Evolutionary conservation across 2,888 invertebrate species (phyloP).

Genomic region (Orthosia cruda): DNA sequence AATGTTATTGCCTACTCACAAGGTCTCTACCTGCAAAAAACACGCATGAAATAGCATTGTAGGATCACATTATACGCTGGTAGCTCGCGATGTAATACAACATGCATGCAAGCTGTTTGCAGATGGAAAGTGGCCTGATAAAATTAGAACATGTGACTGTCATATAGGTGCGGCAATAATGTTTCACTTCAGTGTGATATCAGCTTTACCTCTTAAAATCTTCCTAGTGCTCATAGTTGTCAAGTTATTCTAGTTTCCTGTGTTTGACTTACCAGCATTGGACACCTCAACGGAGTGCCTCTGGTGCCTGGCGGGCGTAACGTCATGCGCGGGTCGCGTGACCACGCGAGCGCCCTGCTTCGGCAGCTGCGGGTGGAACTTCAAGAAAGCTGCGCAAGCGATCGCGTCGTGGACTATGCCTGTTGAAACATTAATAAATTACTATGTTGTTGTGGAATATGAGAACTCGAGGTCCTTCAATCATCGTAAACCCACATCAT

Average conservation of each 20-base stretch:
- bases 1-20: too few relatives aligned
- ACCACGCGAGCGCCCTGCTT: slow-evolving; percentile 95
- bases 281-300: slow-evolving; percentile 97
- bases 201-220: neutral
- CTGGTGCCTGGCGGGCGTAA: slow-evolving; percentile 86
- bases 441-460: neutral
- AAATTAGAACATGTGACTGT: neutral
- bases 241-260: too few relatives aligned
- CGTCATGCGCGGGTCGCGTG: slow-evolving; percentile 89
- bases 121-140: too few relatives aligned
- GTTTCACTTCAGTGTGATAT: neutral
- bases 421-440: slow-evolving; percentile 63
- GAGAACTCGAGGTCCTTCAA: too few relatives aligned
- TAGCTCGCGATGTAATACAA: too few relatives aligned
- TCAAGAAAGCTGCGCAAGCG: slow-evolving; percentile 99
- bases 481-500: too few relatives aligned
- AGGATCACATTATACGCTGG: too few relatives aligned
- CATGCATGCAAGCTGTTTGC: too few relatives aligned
- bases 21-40: too few relatives aligned
- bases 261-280: slow-evolving; percentile 86
- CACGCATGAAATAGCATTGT: too few relatives aligned
- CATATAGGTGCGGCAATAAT: neutral
- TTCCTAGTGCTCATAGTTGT: too few relatives aligned
- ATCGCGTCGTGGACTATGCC: slow-evolving; percentile 99
- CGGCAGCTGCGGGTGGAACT: slow-evolving; percentile 97